phyloP scores from a whole-genome alignment of 2,888 invertebrate species.

The Drosophila ustulata region DNA sequence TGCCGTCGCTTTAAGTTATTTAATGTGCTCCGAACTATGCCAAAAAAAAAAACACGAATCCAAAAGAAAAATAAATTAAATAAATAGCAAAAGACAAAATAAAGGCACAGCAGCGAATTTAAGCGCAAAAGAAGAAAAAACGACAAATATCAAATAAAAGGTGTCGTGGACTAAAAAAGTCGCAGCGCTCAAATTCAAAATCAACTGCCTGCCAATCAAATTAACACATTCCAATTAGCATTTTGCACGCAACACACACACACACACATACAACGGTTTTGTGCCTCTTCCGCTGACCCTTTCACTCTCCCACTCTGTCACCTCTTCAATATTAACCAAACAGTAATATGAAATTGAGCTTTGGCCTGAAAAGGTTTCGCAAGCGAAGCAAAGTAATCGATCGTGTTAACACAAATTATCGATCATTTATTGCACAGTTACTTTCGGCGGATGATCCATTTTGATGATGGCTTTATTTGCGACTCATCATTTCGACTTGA shows the following conservation, averaged over 20 bases:
- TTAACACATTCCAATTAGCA: slow-evolving; percentile 78
- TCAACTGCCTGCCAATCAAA: slow-evolving; percentile 71
- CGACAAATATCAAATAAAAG: slow-evolving; percentile 28
- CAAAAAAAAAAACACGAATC: slow-evolving; percentile 10
- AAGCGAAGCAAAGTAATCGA: background rate
- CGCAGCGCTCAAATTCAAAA: slow-evolving; percentile 38
- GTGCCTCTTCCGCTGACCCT: background rate
- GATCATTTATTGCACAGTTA: background rate
- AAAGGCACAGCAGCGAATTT: background rate
- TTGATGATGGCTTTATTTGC: background rate
- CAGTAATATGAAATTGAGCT: background rate
- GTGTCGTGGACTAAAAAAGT: slow-evolving; percentile 43
- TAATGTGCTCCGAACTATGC: slow-evolving; percentile 42
- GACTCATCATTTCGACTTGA: too few relatives aligned
- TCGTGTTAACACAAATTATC: background rate
- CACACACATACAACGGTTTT: background rate
- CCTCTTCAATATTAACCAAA: background rate
- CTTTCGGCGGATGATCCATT: background rate
- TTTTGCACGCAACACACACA: slow-evolving; percentile 42
- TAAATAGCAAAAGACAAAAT: slow-evolving; percentile 6
- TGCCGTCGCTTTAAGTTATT: slow-evolving; percentile 49
- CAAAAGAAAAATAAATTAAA: slow-evolving; percentile 11
- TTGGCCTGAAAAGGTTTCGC: slow-evolving; percentile 1
- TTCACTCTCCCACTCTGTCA: background rate
- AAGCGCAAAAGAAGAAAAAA: background rate